These are phyloP conservation scores for Laticauda laticaudata DNA, from an alignment of 2,113 vertebrate species.

Conservation along the genomic window DNA sequence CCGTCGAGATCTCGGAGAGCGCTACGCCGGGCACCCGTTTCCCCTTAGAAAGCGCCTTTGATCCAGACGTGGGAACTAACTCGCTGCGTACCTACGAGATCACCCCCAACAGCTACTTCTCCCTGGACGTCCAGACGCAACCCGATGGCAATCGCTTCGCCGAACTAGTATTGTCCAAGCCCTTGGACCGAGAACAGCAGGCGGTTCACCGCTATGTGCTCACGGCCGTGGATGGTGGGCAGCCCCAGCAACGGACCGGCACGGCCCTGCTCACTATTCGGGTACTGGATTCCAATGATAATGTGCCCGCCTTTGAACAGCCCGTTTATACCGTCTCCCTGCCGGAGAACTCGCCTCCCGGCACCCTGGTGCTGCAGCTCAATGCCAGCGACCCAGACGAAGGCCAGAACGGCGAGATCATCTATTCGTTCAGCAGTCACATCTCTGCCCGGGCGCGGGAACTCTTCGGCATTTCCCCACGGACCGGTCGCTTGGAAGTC, in stretches of 20 bases:
- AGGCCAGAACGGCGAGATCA: slow-evolving; percentile 91
- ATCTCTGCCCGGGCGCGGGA: slow-evolving; percentile 87
- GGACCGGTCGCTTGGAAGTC: slow-evolving; percentile 91
- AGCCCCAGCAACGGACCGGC: slow-evolving; percentile 87
- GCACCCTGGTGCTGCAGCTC: slow-evolving; percentile 90
- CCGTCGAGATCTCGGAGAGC: slow-evolving; percentile 96
- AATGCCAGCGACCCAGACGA: slow-evolving; percentile 95
- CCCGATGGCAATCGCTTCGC: slow-evolving; percentile 94
- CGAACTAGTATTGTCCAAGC: slow-evolving; percentile 91
- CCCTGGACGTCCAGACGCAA: slow-evolving; percentile 95
- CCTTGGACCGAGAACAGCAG: slow-evolving; percentile 94
- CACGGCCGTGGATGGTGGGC: slow-evolving; percentile 93
- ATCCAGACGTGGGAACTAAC: slow-evolving; percentile 95
- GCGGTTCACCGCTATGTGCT: slow-evolving; percentile 94
- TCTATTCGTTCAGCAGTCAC: slow-evolving; percentile 96
- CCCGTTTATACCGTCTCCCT: slow-evolving; percentile 90
- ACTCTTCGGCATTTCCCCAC: slow-evolving; percentile 86
- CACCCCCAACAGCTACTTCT: slow-evolving; percentile 92
- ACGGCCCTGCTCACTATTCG: slow-evolving; percentile 92
- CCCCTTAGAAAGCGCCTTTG: slow-evolving; percentile 94
- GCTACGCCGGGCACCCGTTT: slow-evolving; percentile 95
- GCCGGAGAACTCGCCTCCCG: slow-evolving; percentile 88
- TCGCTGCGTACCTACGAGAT: slow-evolving; percentile 95
- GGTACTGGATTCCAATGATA: slow-evolving; percentile 96
- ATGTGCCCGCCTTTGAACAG: slow-evolving; percentile 93